Evolutionary conservation across 2,888 invertebrate genomes (phyloP).

Genomic region (Polia nebulosa): DNA sequence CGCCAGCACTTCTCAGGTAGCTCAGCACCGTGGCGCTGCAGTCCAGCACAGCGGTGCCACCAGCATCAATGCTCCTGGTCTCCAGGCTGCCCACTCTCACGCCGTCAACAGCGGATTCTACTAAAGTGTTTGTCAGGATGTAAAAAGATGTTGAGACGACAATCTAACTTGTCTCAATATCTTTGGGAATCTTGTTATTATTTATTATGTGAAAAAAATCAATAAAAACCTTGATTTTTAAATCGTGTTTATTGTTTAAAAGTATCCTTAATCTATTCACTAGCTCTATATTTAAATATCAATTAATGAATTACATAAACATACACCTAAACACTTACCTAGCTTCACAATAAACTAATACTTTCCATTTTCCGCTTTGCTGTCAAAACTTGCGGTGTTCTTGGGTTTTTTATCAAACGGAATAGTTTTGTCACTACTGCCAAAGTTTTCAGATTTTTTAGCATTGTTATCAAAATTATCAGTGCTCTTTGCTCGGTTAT

Average conservation of each 20-base stretch:
- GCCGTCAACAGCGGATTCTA: constrained; percentile 82
- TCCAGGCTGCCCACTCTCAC: constrained; percentile 81
- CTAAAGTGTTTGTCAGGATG: constrained; percentile 58
- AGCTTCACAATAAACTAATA: not conserved
- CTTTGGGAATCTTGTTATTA: constrained; percentile 65
- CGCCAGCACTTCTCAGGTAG: constrained; percentile 78
- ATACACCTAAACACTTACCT: not conserved
- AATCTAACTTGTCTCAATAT: constrained; percentile 80
- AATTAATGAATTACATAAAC: not conserved
- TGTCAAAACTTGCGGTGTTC: constrained; percentile 11
- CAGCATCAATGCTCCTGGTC: constrained; percentile 79
- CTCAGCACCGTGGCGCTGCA: constrained; percentile 73
- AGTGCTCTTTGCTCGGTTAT: constrained; percentile 67
- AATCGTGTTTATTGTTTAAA: constrained; percentile 52
- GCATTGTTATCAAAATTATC: constrained; percentile 26
- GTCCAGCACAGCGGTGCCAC: constrained; percentile 80
- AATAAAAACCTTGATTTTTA: constrained; percentile 73
- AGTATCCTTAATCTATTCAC: constrained; percentile 21
- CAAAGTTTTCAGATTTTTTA: constrained; percentile 30
- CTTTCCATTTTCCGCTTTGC: not conserved
- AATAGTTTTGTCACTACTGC: constrained; percentile 37
- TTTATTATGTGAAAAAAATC: constrained; percentile 50
- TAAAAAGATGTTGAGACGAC: constrained; percentile 82
- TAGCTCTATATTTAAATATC: constrained; percentile 2
- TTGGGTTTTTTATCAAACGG: constrained; percentile 38